Conservation (phyloP, 2,888 invertebrate species). For the Platypus cylindrus region DNA sequence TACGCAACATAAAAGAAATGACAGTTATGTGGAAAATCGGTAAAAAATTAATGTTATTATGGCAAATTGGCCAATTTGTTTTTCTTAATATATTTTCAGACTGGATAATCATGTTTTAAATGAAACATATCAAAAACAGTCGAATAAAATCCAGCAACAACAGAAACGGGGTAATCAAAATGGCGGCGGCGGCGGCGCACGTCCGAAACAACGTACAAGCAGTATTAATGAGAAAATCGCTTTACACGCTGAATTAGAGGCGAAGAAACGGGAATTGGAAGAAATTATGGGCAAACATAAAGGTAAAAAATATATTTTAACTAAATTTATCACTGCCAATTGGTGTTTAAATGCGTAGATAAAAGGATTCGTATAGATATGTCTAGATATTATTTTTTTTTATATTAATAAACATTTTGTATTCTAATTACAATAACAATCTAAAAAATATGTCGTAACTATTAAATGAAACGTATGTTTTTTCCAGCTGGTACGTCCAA, state of each 20-base stretch:
- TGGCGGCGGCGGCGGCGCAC: conserved; percentile 15
- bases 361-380: too few relatives aligned
- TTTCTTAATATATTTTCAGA: conserved; percentile 6
- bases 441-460: background rate
- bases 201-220: conserved; percentile 16
- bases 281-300: conserved; percentile 52
- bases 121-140: conserved; percentile 22
- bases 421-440: too few relatives aligned
- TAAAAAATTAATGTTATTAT: background rate
- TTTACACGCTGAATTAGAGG: conserved; percentile 45
- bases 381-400: too few relatives aligned
- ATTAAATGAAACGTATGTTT: background rate
- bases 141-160: conserved; percentile 25
- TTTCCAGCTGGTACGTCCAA: conserved; percentile 31
- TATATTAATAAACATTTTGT: too few relatives aligned
- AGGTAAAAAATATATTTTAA: too few relatives aligned
- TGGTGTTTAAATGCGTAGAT: too few relatives aligned
- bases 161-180: conserved; percentile 18
- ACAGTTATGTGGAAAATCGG: conserved; percentile 16
- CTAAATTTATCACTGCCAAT: too few relatives aligned
- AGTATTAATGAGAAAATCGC: conserved; percentile 43
- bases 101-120: conserved; percentile 14
- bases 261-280: conserved; percentile 52
- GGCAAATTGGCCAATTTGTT: background rate
- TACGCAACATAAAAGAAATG: conserved; percentile 18